Conservation (phyloP, 2,113 vertebrate species). For the Pseudonaja textilis region DNA sequence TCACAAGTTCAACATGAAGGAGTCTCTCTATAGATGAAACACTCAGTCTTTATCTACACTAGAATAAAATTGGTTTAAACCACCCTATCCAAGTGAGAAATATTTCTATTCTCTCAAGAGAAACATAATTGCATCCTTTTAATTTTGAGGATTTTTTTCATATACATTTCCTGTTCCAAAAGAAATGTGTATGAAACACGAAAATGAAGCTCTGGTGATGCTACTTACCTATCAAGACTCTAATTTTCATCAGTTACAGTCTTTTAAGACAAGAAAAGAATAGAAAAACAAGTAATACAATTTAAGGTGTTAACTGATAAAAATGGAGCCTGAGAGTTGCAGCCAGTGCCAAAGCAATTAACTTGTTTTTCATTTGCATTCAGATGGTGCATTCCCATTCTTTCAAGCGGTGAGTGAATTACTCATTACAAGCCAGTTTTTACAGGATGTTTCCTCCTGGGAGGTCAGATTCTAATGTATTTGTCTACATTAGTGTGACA, state of each 20-base stretch:
- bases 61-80: neutral
- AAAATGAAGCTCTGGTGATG: neutral
- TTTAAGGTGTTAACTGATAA: neutral
- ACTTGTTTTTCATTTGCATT: constrained; percentile 25
- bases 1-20: neutral
- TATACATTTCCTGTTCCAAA: neutral
- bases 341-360: neutral
- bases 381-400: neutral
- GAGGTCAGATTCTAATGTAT: constrained; percentile 27
- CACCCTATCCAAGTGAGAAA: neutral
- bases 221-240: neutral
- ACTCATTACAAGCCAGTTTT: constrained; percentile 1
- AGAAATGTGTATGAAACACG: neutral
- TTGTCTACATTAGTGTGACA: constrained; percentile 3
- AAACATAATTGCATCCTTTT: neutral
- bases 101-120: neutral
- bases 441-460: constrained; percentile 30
- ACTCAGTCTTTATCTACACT: neutral
- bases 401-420: neutral
- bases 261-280: neutral
- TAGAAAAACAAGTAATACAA: neutral
- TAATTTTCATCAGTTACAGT: neutral
- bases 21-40: neutral
- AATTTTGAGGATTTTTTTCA: neutral
- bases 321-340: constrained; percentile 4